Conservation (phyloP, 2,113 vertebrate species). For the Poecilia latipinna region DNA sequence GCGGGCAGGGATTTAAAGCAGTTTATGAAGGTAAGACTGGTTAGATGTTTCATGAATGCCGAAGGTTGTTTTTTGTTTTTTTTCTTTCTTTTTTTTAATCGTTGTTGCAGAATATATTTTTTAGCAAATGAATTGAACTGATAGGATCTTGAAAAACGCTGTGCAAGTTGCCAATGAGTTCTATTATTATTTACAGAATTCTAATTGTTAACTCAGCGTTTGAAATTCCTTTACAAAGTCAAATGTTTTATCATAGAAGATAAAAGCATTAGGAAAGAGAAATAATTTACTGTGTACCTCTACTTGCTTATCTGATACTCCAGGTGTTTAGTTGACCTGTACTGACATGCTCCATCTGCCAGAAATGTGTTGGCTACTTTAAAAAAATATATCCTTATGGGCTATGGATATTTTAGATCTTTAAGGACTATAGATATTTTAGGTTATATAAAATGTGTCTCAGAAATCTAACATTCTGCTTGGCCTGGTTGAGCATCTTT, state of each 20-base stretch:
- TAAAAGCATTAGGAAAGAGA: background rate
- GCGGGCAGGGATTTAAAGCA: constrained; percentile 96
- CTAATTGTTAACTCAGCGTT: background rate
- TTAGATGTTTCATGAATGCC: background rate
- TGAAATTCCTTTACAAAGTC: background rate
- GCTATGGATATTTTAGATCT: too few species aligned
- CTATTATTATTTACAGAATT: background rate
- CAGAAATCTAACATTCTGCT: too few species aligned
- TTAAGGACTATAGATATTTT: too few species aligned
- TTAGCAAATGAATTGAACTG: background rate
- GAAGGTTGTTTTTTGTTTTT: background rate
- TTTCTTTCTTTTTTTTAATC: too few species aligned
- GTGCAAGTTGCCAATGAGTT: background rate
- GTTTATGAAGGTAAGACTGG: constrained; percentile 89
- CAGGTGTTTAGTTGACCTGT: background rate
- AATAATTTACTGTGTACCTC: background rate
- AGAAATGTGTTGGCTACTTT: background rate
- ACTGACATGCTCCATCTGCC: background rate
- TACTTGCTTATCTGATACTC: constrained; percentile 30
- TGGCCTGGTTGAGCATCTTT: too few species aligned
- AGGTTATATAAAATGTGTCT: too few species aligned
- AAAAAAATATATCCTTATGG: background rate
- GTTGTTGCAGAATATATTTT: background rate
- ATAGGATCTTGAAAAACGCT: background rate
- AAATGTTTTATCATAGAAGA: background rate